phyloP scores from a whole-genome alignment of 1,140 invertebrate species.

The Drosophila littoralis region DNA sequence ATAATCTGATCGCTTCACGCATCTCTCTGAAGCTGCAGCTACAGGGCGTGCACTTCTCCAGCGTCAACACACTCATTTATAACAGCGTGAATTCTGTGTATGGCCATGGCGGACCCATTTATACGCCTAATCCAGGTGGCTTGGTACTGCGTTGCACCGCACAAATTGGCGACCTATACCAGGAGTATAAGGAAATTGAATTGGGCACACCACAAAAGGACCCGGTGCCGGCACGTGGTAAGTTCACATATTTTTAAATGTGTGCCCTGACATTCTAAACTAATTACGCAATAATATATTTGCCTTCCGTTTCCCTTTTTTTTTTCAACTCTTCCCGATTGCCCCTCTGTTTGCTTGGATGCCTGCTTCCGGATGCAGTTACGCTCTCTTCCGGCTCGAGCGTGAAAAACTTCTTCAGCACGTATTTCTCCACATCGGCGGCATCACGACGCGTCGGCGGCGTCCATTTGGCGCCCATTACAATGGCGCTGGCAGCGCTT shows the following conservation, averaged over 20 bases:
- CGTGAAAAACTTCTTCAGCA: slow-evolving; percentile 74
- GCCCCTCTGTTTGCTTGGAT: slow-evolving; percentile 25
- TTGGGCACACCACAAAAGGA: slow-evolving; percentile 85
- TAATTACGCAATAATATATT: slow-evolving; percentile 59
- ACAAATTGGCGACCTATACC: slow-evolving; percentile 85
- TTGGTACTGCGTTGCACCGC: slow-evolving; percentile 85
- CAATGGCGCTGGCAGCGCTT: slow-evolving; percentile 39
- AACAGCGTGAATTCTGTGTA: slow-evolving; percentile 62
- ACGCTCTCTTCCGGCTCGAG: slow-evolving; percentile 78
- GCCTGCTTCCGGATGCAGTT: slow-evolving; percentile 55
- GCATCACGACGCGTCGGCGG: slow-evolving; percentile 38
- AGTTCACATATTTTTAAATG: slow-evolving; percentile 25
- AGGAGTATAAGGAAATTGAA: slow-evolving; percentile 85
- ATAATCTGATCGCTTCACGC: slow-evolving; percentile 79
- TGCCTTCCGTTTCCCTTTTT: slow-evolving; percentile 59
- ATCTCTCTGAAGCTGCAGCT: slow-evolving; percentile 80
- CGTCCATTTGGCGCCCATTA: slow-evolving; percentile 46
- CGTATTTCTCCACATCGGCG: slow-evolving; percentile 69
- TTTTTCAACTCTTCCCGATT: slow-evolving; percentile 10
- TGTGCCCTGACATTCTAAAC: slow-evolving; percentile 5
- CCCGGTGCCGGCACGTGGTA: slow-evolving; percentile 86
- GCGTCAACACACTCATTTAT: slow-evolving; percentile 63
- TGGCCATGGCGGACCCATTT: slow-evolving; percentile 48
- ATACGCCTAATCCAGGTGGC: slow-evolving; percentile 65
- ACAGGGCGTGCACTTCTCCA: slow-evolving; percentile 78